Percentiles rank a stretch among this genome's conserved stretches.
phyloP scores from a whole-genome alignment of 2,888 invertebrate genomes.

The Crossocerus cetratus region DNA sequence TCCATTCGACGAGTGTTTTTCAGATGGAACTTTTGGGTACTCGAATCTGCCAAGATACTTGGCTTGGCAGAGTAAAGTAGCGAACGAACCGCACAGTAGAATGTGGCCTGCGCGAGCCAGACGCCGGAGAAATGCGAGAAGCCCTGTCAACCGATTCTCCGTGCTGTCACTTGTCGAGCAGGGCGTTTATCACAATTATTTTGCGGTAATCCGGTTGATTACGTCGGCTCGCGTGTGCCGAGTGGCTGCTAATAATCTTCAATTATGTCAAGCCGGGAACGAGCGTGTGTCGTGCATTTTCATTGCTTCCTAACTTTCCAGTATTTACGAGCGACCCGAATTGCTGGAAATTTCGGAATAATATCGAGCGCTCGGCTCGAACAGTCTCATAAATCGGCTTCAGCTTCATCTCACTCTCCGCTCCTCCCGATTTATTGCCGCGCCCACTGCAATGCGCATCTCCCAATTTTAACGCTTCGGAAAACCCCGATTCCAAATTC shows the following conservation, averaged over 20 bases:
- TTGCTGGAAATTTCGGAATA: neutral
- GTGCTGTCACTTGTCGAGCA: no score
- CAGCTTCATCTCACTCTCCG: neutral
- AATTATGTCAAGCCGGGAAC: slow-evolving; percentile 16
- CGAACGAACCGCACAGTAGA: no score
- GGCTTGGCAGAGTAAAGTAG: no score
- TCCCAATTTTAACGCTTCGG: neutral
- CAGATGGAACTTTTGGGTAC: no score
- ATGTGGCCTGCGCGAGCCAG: no score
- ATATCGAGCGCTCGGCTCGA: neutral
- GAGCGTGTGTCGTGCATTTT: neutral
- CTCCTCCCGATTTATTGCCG: neutral
- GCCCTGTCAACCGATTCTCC: no score
- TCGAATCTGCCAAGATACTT: no score
- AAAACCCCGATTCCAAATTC: neutral
- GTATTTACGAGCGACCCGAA: slow-evolving; percentile 28
- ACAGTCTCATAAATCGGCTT: neutral
- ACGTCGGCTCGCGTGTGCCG: slow-evolving; percentile 18
- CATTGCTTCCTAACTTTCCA: slow-evolving; percentile 17
- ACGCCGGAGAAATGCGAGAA: no score
- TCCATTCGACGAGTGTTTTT: no score
- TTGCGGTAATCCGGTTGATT: slow-evolving; percentile 34
- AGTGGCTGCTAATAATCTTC: slow-evolving; percentile 35
- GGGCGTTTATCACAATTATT: slow-evolving; percentile 23
- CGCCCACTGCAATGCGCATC: neutral